phyloP scores from a whole-genome alignment of 2,797 vertebrate species.

The Chiloscyllium punctatum region DNA sequence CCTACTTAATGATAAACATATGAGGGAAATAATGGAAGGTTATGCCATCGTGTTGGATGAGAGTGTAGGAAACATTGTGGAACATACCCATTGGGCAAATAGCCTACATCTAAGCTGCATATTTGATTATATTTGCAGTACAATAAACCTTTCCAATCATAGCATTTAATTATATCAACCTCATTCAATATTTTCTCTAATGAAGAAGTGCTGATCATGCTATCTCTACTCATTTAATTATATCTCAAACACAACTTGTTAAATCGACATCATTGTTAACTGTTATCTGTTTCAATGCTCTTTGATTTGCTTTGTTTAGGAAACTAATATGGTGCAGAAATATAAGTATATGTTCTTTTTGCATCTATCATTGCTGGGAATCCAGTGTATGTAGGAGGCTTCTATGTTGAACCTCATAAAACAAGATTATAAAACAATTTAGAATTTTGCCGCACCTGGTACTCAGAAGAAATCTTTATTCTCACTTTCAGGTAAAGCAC shows the following conservation, averaged over 20 bases:
- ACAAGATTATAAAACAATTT: background rate
- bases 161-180: background rate
- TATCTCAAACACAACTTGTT: background rate
- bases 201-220: background rate
- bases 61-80: background rate
- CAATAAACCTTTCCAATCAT: background rate
- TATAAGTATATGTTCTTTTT: background rate
- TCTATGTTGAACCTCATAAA: background rate
- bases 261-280: background rate
- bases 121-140: no score
- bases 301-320: background rate
- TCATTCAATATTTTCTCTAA: background rate
- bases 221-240: background rate
- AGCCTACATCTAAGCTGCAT: background rate
- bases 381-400: background rate
- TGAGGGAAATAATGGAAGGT: background rate
- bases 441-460: background rate
- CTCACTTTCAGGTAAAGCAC: background rate
- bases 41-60: background rate
- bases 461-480: background rate
- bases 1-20: background rate
- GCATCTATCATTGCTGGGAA: background rate
- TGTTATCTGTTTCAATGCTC: background rate
- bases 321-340: background rate
- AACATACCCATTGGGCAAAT: background rate